These are phyloP conservation scores for Arenicola marina DNA, from an alignment of 2,888 invertebrate species.

Conservation along the genomic window DNA sequence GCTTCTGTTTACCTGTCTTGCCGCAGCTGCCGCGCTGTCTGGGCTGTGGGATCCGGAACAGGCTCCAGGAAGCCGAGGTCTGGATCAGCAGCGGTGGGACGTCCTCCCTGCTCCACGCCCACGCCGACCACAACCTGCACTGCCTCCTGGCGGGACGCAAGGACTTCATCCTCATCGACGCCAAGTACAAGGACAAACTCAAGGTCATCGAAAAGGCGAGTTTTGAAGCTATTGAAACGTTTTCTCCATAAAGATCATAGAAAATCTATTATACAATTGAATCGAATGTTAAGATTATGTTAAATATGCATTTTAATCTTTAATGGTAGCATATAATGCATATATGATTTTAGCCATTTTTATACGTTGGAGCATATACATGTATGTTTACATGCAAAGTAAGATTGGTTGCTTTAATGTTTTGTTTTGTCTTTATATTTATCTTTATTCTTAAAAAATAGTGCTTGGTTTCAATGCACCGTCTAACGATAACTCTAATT, in stretches of 20 bases:
- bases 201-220: slow-evolving; percentile 26
- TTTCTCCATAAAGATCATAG: background rate
- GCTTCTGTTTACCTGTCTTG: background rate
- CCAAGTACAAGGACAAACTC: slow-evolving; percentile 38
- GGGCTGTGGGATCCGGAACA: slow-evolving; percentile 46
- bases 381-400: no score
- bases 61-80: slow-evolving; percentile 52
- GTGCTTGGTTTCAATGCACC: no score
- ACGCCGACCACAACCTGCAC: slow-evolving; percentile 58
- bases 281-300: no score
- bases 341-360: no score
- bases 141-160: slow-evolving; percentile 60
- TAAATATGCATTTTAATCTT: no score
- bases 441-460: no score
- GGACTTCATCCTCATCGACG: slow-evolving; percentile 58
- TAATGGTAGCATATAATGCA: no score
- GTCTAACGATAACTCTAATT: no score
- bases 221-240: background rate
- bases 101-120: slow-evolving; percentile 54
- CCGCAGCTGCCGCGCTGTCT: slow-evolving; percentile 49
- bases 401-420: no score
- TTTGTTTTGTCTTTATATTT: no score
- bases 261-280: no score
- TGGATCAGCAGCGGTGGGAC: slow-evolving; percentile 61
- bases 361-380: no score